Percentiles rank a stretch among this genome's conserved stretches.
These are phyloP conservation scores for Eulemur coronatus DNA, from an alignment of 2,797 vertebrate genomes.

Conservation along the genomic window DNA sequence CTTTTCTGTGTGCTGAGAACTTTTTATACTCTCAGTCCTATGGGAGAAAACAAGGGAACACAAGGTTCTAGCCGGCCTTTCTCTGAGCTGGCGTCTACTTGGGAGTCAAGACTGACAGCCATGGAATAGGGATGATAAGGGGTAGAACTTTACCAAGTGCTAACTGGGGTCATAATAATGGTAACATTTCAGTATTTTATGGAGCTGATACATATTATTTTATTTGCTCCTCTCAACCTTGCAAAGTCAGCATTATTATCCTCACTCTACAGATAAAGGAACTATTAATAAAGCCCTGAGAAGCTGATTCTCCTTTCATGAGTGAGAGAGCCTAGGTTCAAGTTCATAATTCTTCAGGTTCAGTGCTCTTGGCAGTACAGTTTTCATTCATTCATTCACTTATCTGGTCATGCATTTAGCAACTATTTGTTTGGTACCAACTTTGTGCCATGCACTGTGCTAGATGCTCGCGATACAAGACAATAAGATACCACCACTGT, in stretches of 20 bases:
- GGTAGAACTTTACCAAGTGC: neutral
- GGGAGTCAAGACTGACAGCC: neutral
- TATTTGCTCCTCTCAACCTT: neutral
- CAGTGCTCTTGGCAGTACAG: neutral
- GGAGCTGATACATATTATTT: neutral
- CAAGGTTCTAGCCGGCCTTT: neutral
- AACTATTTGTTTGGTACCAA: neutral
- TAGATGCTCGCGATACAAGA: neutral
- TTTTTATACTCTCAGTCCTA: neutral
- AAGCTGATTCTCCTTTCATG: neutral
- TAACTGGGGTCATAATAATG: neutral
- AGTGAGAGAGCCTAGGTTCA: neutral
- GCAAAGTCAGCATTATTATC: neutral
- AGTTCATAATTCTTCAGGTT: neutral
- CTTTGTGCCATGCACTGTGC: neutral
- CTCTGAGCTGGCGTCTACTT: neutral
- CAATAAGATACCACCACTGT: neutral
- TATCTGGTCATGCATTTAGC: neutral
- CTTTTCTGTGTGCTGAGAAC: neutral
- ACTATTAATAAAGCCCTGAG: neutral
- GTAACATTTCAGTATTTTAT: neutral
- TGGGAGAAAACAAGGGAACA: neutral
- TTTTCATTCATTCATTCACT: neutral
- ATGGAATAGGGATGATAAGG: neutral
- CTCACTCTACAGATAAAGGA: neutral